Base-by-base conservation (phyloP, 2,888 invertebrate species). In the Fabriciana adippe region DNA sequence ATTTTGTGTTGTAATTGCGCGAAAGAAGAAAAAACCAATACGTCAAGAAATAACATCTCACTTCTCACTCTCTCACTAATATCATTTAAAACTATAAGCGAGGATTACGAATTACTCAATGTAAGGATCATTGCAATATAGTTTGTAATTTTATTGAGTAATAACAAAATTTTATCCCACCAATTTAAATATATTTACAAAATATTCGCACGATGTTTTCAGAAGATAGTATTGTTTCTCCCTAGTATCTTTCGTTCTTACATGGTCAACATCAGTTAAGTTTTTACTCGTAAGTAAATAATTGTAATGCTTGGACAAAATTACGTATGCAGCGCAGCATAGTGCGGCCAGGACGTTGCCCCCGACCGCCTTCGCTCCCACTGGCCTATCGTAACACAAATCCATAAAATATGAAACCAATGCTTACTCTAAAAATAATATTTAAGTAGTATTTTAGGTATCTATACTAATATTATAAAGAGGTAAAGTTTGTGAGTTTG, bases 291-390 rank as follows among this genome's bases (percentile, higher is more conserved):
- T 41, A 15, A 13, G 64, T 65, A 57, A 57, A 57, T 64, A 63
- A 63, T 59, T 68, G 56, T 61, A 61, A 57, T 50, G 68, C 65
- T 68, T 65, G 55, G 68, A 54, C 70, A 55, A 55, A 50, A 89
- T 92, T 92, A 89, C 76, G 89, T 86, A 92, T 92, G 90, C 92
- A 79, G 79, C 81, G 74, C 85, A 79, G 80, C 79, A 73, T 76
- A 76, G 78, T 75, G 69, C 69, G 78, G 71, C 73, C 77, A 88
- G 91, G 91, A 85, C 92, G 76, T 90, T 91, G 91, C 90, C 82
- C 91, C 82, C 88, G 74, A 67, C 65, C 71, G 75, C 78, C 79
- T 81, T 82, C 74, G 70, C 73, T 72, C 74, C 76, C 83, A 73
- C 82, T 86, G 85, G 85, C 83, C 73, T 66, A 70, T 70, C 67